A percentile compares a stretch with the other conserved stretches of the same genome.
Evolutionary conservation across 2,888 invertebrate species (phyloP).

Genomic region (Steinernema carpocapsae): DNA sequence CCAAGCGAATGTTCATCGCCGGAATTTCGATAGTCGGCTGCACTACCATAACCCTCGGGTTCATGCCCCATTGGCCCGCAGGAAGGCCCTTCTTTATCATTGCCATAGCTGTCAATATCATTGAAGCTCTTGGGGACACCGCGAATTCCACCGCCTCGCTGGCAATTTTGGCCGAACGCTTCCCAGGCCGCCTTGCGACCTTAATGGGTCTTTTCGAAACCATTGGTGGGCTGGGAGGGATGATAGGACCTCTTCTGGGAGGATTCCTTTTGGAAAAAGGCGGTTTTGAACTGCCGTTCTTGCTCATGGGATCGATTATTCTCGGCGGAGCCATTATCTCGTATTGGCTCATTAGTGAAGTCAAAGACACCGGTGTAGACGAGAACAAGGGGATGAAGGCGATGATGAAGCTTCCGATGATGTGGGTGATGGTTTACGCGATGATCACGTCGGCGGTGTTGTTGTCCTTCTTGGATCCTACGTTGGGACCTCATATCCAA

Average conservation of each 20-base stretch:
- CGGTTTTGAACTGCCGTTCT: conserved; percentile 39
- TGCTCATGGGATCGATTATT: conserved; percentile 23
- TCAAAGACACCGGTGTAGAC: neutral
- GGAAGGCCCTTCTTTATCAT: conserved; percentile 44
- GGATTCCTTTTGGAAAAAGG: conserved; percentile 42
- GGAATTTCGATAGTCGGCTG: conserved; percentile 31
- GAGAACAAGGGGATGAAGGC: conserved; percentile 28
- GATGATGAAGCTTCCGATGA: conserved; percentile 30
- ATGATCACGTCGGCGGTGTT: conserved; percentile 47
- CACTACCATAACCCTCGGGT: conserved; percentile 40
- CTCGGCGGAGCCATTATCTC: neutral
- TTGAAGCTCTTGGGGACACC: conserved; percentile 46
- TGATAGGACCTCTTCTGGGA: conserved; percentile 84
- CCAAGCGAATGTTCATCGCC: conserved; percentile 32
- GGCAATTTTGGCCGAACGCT: conserved; percentile 68
- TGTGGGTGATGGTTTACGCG: conserved; percentile 16
- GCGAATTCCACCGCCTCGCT: conserved; percentile 61
- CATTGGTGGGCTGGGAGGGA: conserved; percentile 83
- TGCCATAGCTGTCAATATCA: conserved; percentile 42
- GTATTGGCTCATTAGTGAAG: neutral
- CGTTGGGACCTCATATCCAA: conserved; percentile 81
- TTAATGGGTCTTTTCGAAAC: conserved; percentile 70
- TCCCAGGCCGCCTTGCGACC: conserved; percentile 68
- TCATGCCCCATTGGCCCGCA: conserved; percentile 41
- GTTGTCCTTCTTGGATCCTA: conserved; percentile 79